A percentile compares a stretch with the other conserved stretches of the same genome.
Conservation (phyloP, 2,888 invertebrate species). For the Choristoneura rosaceana region DNA sequence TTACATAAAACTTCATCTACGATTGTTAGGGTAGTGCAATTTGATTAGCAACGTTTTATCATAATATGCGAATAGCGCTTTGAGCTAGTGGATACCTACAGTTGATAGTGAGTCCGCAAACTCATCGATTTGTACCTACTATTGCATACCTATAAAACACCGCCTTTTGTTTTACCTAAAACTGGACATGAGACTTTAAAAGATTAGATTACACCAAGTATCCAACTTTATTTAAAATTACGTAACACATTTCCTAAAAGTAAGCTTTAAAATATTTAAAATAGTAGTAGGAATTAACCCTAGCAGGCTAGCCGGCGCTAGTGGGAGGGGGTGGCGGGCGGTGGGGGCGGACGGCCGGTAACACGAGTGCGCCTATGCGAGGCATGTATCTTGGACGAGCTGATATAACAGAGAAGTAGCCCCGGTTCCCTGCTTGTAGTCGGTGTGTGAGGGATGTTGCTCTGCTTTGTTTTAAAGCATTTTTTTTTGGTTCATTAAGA, state of each 20-base stretch:
- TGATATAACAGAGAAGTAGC: constrained; percentile 86
- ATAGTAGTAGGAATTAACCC: constrained; percentile 83
- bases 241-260: not conserved
- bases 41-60: too few relatives aligned
- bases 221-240: not conserved
- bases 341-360: constrained; percentile 72
- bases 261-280: constrained; percentile 74
- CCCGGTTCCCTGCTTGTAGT: constrained; percentile 79
- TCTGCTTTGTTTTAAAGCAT: constrained; percentile 58
- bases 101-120: too few relatives aligned
- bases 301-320: constrained; percentile 80
- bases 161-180: not conserved
- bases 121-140: too few relatives aligned
- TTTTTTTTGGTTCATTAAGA: not conserved
- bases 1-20: not conserved
- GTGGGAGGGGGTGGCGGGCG: constrained; percentile 66
- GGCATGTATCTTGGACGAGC: constrained; percentile 86
- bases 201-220: not conserved
- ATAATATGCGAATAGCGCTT: not conserved
- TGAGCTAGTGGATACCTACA: not conserved
- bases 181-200: not conserved
- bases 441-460: constrained; percentile 55
- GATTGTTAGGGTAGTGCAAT: too few relatives aligned
- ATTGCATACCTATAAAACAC: too few relatives aligned
- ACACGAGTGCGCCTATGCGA: constrained; percentile 85